phyloP scores from a whole-genome alignment of 2,113 vertebrate species.

The Antigone vipio region DNA sequence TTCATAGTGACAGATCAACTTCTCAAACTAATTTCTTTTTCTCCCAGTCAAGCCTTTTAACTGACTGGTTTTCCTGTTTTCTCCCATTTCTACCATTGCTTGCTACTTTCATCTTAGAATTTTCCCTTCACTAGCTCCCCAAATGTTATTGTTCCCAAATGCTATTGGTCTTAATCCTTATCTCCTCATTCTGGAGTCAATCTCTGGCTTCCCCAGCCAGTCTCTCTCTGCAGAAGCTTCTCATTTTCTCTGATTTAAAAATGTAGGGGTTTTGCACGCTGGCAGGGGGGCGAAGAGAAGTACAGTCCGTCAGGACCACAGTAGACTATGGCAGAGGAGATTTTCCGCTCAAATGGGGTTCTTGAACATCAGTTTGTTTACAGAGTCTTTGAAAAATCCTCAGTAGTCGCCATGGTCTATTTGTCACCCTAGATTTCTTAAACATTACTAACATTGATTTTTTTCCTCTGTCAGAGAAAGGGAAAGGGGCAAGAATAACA shows the following conservation, averaged over 20 bases:
- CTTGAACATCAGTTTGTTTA: neutral
- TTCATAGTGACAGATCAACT: neutral
- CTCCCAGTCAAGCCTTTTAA: neutral
- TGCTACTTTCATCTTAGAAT: neutral
- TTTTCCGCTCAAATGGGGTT: neutral
- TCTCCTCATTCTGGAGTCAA: neutral
- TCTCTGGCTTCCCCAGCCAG: neutral
- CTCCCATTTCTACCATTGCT: neutral
- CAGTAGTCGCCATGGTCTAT: neutral
- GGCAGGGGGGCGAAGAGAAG: fast-evolving
- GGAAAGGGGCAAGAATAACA: neutral
- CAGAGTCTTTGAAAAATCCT: neutral
- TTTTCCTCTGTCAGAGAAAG: neutral
- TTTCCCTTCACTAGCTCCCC: neutral
- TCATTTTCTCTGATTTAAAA: neutral
- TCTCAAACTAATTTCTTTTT: neutral
- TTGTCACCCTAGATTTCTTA: neutral
- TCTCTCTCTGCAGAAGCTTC: neutral
- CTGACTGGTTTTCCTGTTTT: neutral
- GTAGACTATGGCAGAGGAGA: neutral
- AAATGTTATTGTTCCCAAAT: neutral
- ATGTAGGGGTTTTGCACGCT: neutral
- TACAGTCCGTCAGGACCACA: neutral
- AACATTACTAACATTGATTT: neutral
- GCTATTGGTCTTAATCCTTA: neutral